These are phyloP conservation scores for Blastobasis lacticolella DNA, from an alignment of 2,888 invertebrate species.

Conservation along the genomic window DNA sequence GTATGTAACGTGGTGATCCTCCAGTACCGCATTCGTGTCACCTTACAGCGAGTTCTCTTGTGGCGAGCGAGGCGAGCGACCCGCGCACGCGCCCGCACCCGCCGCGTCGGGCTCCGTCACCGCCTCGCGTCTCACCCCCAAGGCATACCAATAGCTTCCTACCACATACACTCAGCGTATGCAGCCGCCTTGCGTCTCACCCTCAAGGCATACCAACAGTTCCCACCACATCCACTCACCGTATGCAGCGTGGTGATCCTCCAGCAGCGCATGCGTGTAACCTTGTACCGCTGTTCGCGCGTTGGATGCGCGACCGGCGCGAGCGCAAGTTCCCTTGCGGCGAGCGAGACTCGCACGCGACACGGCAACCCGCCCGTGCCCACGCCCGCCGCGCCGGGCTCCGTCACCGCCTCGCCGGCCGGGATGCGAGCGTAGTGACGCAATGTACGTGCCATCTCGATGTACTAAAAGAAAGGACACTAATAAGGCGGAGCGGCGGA, in stretches of 20 bases:
- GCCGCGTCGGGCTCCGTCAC: neutral
- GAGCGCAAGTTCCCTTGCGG: slow-evolving; percentile 89
- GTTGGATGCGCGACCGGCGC: slow-evolving; percentile 75
- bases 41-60: too few species aligned
- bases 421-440: slow-evolving; percentile 91
- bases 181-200: slow-evolving; percentile 45
- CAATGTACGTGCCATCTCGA: slow-evolving; percentile 87
- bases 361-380: slow-evolving; percentile 26
- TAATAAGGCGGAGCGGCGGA: too few species aligned
- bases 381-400: slow-evolving; percentile 36
- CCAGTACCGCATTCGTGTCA: too few species aligned
- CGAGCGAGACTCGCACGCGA: slow-evolving; percentile 81
- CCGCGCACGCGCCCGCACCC: neutral
- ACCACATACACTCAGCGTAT: slow-evolving; percentile 81
- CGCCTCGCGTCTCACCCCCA: too few species aligned
- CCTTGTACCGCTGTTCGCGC: slow-evolving; percentile 92
- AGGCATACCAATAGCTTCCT: too few species aligned
- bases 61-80: neutral
- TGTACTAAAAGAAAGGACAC: slow-evolving; percentile 76
- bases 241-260: slow-evolving; percentile 89
- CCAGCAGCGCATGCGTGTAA: slow-evolving; percentile 98
- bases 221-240: slow-evolving; percentile 75
- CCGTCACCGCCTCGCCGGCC: slow-evolving; percentile 60
- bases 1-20: too few species aligned
- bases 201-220: too few species aligned